These are phyloP conservation scores for Mormyrus iriodes DNA, from an alignment of 2,113 vertebrate genomes.

Conservation along the genomic window DNA sequence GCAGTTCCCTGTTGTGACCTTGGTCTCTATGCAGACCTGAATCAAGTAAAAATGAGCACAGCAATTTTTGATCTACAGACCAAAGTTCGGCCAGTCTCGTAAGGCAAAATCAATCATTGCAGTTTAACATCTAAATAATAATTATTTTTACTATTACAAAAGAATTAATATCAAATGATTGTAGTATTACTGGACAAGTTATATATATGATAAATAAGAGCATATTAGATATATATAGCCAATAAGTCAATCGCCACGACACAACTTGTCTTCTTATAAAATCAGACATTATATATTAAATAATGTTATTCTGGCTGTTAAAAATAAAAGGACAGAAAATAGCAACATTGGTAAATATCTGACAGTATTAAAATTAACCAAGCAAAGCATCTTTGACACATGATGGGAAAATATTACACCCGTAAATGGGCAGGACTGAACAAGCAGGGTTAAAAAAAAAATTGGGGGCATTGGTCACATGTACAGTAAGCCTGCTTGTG, in stretches of 20 bases:
- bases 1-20: neutral
- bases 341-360: neutral
- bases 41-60: neutral
- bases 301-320: neutral
- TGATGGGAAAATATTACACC: neutral
- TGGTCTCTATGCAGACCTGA: neutral
- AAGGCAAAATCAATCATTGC: neutral
- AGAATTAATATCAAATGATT: neutral
- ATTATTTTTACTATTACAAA: neutral
- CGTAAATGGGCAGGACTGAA: neutral
- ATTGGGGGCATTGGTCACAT: neutral
- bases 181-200: neutral
- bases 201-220: no score
- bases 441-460: neutral
- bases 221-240: neutral
- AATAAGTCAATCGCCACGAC: neutral
- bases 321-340: neutral
- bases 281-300: neutral
- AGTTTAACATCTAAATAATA: neutral
- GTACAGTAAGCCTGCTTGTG: slow-evolving; percentile 42
- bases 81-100: neutral
- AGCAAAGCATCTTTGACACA: neutral
- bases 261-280: neutral
- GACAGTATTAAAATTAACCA: neutral
- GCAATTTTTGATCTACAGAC: neutral